Evolutionary conservation across 2,888 invertebrate genomes (phyloP).

Genomic region (Fragum whitleyi): DNA sequence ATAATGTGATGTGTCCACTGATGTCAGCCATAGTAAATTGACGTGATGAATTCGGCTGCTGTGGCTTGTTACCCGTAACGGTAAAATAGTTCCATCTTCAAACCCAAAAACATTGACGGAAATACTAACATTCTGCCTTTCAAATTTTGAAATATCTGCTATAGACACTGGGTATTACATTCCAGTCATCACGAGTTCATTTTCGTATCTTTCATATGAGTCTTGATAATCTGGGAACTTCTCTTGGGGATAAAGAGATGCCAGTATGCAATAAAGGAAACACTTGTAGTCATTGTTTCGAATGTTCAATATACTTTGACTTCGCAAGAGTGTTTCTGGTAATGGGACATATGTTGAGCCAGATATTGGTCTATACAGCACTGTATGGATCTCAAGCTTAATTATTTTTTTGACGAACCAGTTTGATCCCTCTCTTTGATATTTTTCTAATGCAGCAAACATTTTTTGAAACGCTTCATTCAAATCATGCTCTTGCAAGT

Average conservation of each 20-base stretch:
- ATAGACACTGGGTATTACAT: constrained; percentile 49
- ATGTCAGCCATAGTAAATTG: constrained; percentile 49
- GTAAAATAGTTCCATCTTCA: constrained; percentile 48
- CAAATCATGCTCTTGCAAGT: constrained; percentile 35
- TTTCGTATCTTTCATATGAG: constrained; percentile 36
- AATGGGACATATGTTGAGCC: constrained; percentile 50
- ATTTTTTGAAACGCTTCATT: constrained; percentile 51
- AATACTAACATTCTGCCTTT: constrained; percentile 42
- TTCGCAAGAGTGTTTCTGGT: constrained; percentile 27
- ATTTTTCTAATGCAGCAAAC: constrained; percentile 50
- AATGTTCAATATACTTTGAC: constrained; percentile 43
- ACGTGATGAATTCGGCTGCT: constrained; percentile 40
- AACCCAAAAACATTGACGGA: constrained; percentile 57
- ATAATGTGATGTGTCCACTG: constrained; percentile 47
- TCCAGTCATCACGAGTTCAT: constrained; percentile 47
- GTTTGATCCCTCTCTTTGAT: constrained; percentile 38
- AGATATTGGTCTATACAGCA: constrained; percentile 47
- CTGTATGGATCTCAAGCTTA: constrained; percentile 46
- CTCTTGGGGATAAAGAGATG: constrained; percentile 37
- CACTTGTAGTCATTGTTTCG: constrained; percentile 52
- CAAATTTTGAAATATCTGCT: constrained; percentile 36
- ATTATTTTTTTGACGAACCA: constrained; percentile 53
- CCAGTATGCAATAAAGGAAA: constrained; percentile 53
- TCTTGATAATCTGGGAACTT: constrained; percentile 31
- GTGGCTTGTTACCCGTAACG: constrained; percentile 45